Evolutionary conservation across 2,797 vertebrate species (phyloP).

Genomic region (Rhinophrynus dorsalis): DNA sequence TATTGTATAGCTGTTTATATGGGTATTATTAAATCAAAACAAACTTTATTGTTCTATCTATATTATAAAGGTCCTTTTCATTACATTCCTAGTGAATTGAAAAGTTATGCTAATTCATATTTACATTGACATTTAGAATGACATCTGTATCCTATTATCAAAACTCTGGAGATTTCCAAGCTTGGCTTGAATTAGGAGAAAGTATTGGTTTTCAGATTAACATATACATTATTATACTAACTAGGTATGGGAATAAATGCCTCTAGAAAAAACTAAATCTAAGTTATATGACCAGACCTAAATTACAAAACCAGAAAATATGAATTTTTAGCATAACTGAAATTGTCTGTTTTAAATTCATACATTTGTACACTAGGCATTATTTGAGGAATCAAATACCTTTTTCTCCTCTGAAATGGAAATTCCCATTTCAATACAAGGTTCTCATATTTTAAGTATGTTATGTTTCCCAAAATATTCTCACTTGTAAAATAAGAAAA

Average conservation of each 20-base stretch:
- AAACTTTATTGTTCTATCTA: no score
- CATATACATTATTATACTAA: conserved; percentile 10
- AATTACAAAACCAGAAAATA: conserved; percentile 8
- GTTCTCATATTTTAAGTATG: conserved; percentile 27
- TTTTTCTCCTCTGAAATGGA: neutral
- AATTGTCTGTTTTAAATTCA: neutral
- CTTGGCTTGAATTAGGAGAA: conserved; percentile 2
- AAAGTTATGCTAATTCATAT: no score
- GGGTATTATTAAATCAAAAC: no score
- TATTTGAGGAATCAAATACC: neutral
- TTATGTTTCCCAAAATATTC: neutral
- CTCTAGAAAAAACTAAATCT: neutral
- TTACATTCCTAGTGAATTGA: no score
- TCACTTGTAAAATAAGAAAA: conserved; percentile 17
- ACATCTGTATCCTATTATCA: conserved; percentile 32
- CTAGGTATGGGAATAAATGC: neutral
- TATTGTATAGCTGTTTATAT: no score
- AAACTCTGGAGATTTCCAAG: neutral
- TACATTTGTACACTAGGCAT: conserved; percentile 19
- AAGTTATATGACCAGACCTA: conserved; percentile 7
- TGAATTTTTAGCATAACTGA: conserved; percentile 14
- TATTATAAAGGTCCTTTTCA: no score
- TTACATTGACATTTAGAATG: neutral
- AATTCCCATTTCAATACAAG: conserved; percentile 32
- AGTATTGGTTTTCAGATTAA: conserved; percentile 7